A percentile compares a stretch with the other conserved stretches of the same genome.
phyloP scores from a whole-genome alignment of 1,140 invertebrate species.

The Leptinotarsa lineolata region DNA sequence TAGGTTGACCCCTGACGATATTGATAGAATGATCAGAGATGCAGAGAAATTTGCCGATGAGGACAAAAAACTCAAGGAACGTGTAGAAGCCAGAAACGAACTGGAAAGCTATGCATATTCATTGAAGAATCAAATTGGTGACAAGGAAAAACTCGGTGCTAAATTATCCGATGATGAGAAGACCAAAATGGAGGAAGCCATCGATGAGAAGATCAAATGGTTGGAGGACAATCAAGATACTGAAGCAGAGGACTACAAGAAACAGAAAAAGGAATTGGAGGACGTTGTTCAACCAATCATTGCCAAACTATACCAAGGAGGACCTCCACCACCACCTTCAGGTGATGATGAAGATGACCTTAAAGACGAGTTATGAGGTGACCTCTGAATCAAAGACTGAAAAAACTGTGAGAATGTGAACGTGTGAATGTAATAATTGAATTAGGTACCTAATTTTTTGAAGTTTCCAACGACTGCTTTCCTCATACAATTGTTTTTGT shows the following conservation, averaged over 20 bases:
- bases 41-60: constrained; percentile 99
- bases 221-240: constrained; percentile 94
- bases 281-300: constrained; percentile 97
- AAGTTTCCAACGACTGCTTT: constrained; percentile 20
- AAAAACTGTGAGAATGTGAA: constrained; percentile 36
- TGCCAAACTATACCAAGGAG: constrained; percentile 92
- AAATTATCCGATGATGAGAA: constrained; percentile 93
- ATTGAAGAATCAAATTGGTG: constrained; percentile 94
- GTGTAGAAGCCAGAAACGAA: constrained; percentile 93
- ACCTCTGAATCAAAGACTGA: constrained; percentile 19
- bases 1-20: constrained; percentile 94
- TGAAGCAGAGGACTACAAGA: constrained; percentile 91
- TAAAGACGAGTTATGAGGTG: constrained; percentile 83
- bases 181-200: constrained; percentile 91
- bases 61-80: constrained; percentile 96
- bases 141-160: constrained; percentile 97
- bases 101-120: constrained; percentile 98
- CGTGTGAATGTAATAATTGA: constrained; percentile 20
- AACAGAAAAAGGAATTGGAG: constrained; percentile 96
- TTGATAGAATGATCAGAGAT: constrained; percentile 98
- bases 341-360: constrained; percentile 74
- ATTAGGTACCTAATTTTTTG: constrained; percentile 26
- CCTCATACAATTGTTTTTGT: constrained; percentile 33
- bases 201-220: constrained; percentile 98
- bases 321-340: constrained; percentile 71